Conservation (phyloP, 1,140 invertebrate species). For the Heliothis subflexa region DNA sequence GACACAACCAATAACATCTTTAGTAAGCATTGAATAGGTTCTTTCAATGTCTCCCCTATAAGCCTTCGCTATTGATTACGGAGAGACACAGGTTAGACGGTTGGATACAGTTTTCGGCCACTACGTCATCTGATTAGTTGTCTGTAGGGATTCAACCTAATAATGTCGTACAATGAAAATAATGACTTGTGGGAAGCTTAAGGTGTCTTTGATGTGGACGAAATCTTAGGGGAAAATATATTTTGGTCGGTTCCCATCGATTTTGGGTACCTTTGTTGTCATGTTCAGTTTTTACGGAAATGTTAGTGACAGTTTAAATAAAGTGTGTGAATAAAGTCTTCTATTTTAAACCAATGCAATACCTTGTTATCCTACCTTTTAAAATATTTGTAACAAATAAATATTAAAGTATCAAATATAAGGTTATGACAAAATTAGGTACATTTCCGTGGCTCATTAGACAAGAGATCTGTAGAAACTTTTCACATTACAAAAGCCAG, state of each 20-base stretch:
- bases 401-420: no score
- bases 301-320: no score
- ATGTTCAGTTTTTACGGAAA: no score
- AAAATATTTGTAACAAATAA: no score
- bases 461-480: slow-evolving; percentile 9
- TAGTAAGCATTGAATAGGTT: slow-evolving; percentile 12
- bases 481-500: slow-evolving; percentile 38
- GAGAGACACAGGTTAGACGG: slow-evolving; percentile 51
- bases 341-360: not conserved
- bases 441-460: not conserved
- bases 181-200: slow-evolving; percentile 35
- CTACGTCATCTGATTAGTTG: slow-evolving; percentile 53
- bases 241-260: not conserved
- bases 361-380: not conserved
- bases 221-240: not conserved
- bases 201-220: slow-evolving; percentile 14
- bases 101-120: slow-evolving; percentile 53
- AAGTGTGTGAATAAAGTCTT: not conserved
- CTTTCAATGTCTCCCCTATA: slow-evolving; percentile 37
- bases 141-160: slow-evolving; percentile 41
- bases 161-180: slow-evolving; percentile 28
- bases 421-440: no score
- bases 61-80: slow-evolving; percentile 54
- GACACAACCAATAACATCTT: slow-evolving; percentile 38
- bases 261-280: not conserved